phyloP scores from a whole-genome alignment of 2,888 invertebrate genomes.

The Willowsia nigromaculata region DNA sequence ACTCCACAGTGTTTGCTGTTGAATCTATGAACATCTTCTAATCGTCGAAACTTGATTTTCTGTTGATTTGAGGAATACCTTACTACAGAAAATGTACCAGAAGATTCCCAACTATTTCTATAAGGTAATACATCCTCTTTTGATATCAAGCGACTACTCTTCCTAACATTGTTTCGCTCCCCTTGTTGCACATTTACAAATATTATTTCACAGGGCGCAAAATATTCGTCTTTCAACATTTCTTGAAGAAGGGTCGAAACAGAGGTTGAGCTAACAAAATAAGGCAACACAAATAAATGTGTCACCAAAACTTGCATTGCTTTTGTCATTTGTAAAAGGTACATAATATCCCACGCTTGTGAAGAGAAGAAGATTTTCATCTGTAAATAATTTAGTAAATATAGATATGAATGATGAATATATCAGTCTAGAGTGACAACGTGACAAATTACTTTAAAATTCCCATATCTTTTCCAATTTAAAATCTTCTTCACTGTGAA shows the following conservation, averaged over 20 bases:
- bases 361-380: no score
- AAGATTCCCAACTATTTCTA: neutral
- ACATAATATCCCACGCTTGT: no score
- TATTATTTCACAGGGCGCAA: neutral
- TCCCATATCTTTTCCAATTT: no score
- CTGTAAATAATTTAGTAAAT: no score
- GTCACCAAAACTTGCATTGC: neutral
- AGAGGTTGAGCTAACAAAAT: neutral
- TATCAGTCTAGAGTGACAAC: no score
- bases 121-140: neutral
- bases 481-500: no score
- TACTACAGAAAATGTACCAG: neutral
- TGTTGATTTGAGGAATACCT: neutral
- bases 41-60: neutral
- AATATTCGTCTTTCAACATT: neutral
- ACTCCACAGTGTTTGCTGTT: conserved; percentile 12
- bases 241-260: neutral
- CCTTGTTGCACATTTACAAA: neutral
- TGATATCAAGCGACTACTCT: no score
- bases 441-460: no score
- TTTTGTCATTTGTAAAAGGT: no score
- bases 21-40: conserved; percentile 38
- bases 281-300: neutral
- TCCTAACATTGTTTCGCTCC: neutral
- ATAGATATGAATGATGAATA: no score